These are phyloP conservation scores for Pharmacophagus antenor DNA, from an alignment of 2,888 invertebrate genomes.

Conservation along the genomic window DNA sequence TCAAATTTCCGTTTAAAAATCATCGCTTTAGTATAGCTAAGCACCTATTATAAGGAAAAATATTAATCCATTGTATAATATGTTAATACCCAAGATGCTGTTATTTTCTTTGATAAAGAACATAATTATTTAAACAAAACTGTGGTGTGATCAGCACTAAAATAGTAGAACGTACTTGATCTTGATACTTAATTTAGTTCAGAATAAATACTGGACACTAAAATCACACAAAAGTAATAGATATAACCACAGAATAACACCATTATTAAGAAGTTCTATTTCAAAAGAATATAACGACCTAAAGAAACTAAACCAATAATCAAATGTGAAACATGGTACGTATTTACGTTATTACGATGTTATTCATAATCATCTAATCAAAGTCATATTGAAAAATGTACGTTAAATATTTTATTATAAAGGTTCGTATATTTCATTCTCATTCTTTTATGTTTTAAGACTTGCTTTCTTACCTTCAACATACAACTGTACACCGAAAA, in stretches of 20 bases:
- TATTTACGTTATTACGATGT: background rate
- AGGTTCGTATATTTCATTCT: background rate
- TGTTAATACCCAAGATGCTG: too few species aligned
- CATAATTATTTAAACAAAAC: background rate
- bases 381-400: background rate
- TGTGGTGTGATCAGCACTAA: too few species aligned
- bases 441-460: background rate
- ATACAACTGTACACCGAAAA: too few species aligned
- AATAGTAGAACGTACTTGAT: too few species aligned
- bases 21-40: too few species aligned
- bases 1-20: too few species aligned
- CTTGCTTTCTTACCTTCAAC: background rate
- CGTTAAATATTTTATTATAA: background rate
- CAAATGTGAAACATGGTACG: background rate
- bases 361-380: background rate
- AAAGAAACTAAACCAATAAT: background rate
- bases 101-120: too few species aligned
- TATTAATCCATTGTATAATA: too few species aligned
- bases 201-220: background rate
- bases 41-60: too few species aligned
- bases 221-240: background rate
- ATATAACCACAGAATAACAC: too few species aligned
- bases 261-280: background rate
- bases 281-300: background rate
- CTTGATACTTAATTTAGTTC: background rate